Conservation (phyloP, 2,113 vertebrate genomes). For the Nettapus auritus region DNA sequence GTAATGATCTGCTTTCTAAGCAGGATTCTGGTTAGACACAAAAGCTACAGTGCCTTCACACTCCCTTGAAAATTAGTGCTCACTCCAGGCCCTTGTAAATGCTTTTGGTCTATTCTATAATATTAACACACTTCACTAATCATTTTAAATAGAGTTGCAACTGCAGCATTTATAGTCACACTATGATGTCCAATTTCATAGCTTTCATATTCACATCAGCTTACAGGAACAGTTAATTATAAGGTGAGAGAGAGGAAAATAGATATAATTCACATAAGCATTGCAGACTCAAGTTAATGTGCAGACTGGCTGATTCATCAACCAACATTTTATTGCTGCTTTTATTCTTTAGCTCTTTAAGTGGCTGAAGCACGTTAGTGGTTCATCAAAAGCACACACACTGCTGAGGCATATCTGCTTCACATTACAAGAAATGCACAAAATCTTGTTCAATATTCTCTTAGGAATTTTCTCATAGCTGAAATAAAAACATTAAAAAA, state of each 20-base stretch:
- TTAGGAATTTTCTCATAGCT: background rate
- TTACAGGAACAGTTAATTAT: background rate
- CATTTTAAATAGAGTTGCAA: background rate
- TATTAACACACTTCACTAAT: background rate
- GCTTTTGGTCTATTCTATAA: background rate
- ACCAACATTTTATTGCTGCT: background rate
- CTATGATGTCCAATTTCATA: background rate
- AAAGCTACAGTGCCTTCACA: fast-evolving
- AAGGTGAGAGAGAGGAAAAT: background rate
- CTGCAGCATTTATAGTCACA: background rate
- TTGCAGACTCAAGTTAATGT: background rate
- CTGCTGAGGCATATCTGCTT: background rate
- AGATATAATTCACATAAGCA: background rate
- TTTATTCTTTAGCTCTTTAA: background rate
- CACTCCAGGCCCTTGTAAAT: fast-evolving
- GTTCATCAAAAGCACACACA: background rate
- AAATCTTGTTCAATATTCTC: background rate
- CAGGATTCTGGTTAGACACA: background rate
- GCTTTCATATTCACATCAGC: background rate
- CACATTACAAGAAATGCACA: background rate
- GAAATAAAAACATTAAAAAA: background rate
- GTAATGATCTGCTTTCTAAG: background rate
- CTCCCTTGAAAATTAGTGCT: background rate
- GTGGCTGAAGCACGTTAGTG: background rate
- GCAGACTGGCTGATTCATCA: background rate